These are phyloP conservation scores for Phoxinus dragarum DNA, from an alignment of 2,797 vertebrate genomes.

Conservation along the genomic window DNA sequence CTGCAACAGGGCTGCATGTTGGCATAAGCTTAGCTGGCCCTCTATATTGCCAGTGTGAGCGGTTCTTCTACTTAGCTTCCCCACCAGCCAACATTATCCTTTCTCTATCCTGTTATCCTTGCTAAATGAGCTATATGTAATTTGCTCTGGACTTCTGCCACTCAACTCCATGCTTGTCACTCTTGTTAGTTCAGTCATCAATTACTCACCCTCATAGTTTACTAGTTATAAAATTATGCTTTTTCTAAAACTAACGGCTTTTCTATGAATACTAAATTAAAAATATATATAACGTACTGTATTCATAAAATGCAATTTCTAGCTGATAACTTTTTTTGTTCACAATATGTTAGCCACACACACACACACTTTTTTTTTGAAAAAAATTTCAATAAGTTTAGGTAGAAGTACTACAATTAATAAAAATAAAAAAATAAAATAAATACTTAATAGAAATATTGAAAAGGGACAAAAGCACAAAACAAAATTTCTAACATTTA, in stretches of 20 bases:
- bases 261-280: not conserved
- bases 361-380: no score
- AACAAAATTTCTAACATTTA: not conserved
- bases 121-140: not conserved
- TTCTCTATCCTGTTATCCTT: conserved; percentile 3
- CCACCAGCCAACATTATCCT: not conserved
- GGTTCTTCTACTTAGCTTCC: not conserved
- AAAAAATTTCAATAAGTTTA: not conserved
- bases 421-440: not conserved
- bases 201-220: not conserved
- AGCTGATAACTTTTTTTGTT: not conserved
- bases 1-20: not conserved
- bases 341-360: not conserved
- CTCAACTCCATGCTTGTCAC: not conserved
- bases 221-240: no score
- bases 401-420: not conserved
- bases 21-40: conserved; percentile 7
- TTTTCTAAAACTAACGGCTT: not conserved
- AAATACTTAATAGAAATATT: not conserved
- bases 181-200: not conserved
- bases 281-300: not conserved
- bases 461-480: not conserved
- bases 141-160: conserved; percentile 15
- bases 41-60: not conserved
- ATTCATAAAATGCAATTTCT: not conserved